phyloP scores from a whole-genome alignment of 2,797 vertebrate species.

The Pseudopleuronectes americanus region DNA sequence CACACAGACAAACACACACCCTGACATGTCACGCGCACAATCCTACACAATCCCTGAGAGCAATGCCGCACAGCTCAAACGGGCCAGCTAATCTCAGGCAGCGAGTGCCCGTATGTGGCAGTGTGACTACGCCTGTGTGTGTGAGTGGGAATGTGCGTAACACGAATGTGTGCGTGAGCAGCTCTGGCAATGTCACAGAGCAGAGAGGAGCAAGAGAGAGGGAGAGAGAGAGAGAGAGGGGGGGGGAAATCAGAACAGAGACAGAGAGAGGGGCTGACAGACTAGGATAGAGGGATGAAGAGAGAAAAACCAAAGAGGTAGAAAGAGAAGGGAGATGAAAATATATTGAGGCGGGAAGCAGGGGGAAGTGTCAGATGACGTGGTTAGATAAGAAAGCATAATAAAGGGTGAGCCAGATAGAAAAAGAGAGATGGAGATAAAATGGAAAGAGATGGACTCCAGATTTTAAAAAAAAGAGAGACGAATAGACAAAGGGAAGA shows the following conservation, averaged over 20 bases:
- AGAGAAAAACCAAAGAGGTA: constrained; percentile 49
- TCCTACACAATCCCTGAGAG: constrained; percentile 67
- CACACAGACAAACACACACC: constrained; percentile 31
- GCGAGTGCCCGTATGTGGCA: constrained; percentile 48
- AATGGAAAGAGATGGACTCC: constrained; percentile 59
- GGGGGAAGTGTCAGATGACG: constrained; percentile 66
- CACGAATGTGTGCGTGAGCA: constrained; percentile 25
- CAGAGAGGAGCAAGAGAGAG: constrained; percentile 44
- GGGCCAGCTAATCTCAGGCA: constrained; percentile 77
- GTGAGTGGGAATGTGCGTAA: not conserved
- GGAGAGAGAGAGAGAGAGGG: constrained; percentile 44
- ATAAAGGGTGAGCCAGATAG: constrained; percentile 59
- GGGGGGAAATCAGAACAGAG: constrained; percentile 16
- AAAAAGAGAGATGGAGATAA: constrained; percentile 62
- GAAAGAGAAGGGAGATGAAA: constrained; percentile 51
- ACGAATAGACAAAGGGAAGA: constrained; percentile 45
- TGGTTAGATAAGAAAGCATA: constrained; percentile 63
- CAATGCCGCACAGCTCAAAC: constrained; percentile 71
- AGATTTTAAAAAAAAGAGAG: constrained; percentile 64
- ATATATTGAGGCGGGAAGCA: constrained; percentile 62
- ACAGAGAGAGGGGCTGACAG: constrained; percentile 45
- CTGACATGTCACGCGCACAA: constrained; percentile 55
- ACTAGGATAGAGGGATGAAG: constrained; percentile 53
- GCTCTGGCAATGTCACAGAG: constrained; percentile 73
- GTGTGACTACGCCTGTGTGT: constrained; percentile 30